Evolutionary conservation across 2,113 vertebrate species (phyloP).

Genomic region (Dasyurus viverrinus): DNA sequence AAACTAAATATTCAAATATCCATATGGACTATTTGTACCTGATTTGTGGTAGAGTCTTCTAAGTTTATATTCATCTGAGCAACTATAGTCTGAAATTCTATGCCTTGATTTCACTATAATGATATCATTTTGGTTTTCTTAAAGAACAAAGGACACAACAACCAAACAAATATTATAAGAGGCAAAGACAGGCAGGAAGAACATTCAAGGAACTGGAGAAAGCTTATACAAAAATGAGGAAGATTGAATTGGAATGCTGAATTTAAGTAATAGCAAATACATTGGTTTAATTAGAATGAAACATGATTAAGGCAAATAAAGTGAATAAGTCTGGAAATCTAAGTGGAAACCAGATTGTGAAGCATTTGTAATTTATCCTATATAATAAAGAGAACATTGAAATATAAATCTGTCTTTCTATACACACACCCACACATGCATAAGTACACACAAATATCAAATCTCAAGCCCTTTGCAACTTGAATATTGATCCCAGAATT

Average conservation of each 20-base stretch:
- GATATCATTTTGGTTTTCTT: too few species aligned
- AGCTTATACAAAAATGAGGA: neutral
- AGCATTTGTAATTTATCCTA: neutral
- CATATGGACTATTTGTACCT: too few species aligned
- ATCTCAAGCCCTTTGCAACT: neutral
- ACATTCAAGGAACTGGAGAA: neutral
- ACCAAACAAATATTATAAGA: neutral
- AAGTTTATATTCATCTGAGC: too few species aligned
- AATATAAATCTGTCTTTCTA: neutral
- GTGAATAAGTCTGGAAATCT: neutral
- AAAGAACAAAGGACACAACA: neutral
- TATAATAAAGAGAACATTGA: neutral
- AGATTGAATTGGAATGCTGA: neutral
- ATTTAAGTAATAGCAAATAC: neutral
- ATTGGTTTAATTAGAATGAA: neutral
- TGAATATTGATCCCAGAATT: neutral
- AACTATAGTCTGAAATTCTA: too few species aligned
- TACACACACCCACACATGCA: neutral
- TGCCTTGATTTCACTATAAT: too few species aligned
- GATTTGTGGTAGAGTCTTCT: too few species aligned
- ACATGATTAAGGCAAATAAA: neutral
- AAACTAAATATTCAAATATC: neutral
- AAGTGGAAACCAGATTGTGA: neutral
- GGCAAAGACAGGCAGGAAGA: neutral
- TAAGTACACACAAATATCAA: neutral